Evolutionary conservation across 2,888 invertebrate species (phyloP), one percentile per base, ranked within the genome.

Genomic region (Papilio gigon): DNA sequence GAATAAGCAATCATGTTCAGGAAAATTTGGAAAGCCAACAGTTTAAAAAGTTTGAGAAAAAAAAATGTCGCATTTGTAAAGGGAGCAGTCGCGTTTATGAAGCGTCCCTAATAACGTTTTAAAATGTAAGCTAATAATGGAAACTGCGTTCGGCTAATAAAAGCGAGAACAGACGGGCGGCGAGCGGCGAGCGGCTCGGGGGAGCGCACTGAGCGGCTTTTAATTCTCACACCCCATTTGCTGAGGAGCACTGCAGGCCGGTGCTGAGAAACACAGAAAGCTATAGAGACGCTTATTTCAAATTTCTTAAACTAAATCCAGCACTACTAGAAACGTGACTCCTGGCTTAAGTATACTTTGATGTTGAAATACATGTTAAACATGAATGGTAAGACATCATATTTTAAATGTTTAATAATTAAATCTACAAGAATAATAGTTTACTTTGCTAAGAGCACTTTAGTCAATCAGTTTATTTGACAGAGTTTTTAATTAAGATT

Each of bases 201-300:
- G 73, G 73, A 68, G 72, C 74, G 73, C 76, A 71, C 80, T 82
- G 84, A 88, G 83, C 85, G 85, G 86, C 88, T 90, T 90, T 89
- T 91, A 90, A 90, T 91, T 90, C 88, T 90, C 85, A 87, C 91
- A 90, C 90, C 88, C 91, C 90, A 90, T 91, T 91, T 88, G 84
- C 78, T 82, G 85, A 85, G 84, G 65, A 69, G 65, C 40, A 47
- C 53, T 69, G 65, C 56, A 69, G 65, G 60, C 42, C 65, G 56
- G 27, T 40, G 2, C 40, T 53, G 35, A 25, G 35, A 30, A 20
- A 33, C 35, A 35, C n/a, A 20, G 17, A 64, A 50, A 20, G 25
- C 22, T 20, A 58, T 73, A 30, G 74, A 72, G 70, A 44, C 14
- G 71, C 27, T 11, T 14, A 17, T 17, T 30, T 53, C n/a, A 30